Percentiles rank a stretch among this genome's conserved stretches.
Evolutionary conservation across 2,113 vertebrate genomes (phyloP).

Genomic region (Clupea harengus): DNA sequence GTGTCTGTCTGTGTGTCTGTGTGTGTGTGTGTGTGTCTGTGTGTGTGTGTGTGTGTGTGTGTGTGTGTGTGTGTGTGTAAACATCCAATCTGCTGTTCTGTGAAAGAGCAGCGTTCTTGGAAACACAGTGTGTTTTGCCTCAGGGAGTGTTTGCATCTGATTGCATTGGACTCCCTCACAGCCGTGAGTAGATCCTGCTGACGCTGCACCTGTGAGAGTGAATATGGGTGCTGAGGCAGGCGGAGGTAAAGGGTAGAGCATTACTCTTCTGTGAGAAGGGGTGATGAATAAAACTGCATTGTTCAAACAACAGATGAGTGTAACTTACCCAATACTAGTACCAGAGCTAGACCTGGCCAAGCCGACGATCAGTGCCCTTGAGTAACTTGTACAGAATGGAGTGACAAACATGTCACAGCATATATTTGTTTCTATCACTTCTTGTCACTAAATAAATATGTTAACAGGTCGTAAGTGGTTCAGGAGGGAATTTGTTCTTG

Average conservation of each 20-base stretch:
- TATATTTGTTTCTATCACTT: background rate
- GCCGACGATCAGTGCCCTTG: background rate
- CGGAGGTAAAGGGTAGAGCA: background rate
- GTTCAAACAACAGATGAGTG: background rate
- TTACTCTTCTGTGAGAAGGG: background rate
- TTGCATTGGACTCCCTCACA: background rate
- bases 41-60: background rate
- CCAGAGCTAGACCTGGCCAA: background rate
- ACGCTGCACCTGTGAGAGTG: background rate
- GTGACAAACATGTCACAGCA: background rate
- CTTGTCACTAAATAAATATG: background rate
- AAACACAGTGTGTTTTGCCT: background rate
- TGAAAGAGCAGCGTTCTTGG: background rate
- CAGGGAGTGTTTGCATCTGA: background rate
- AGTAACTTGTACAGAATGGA: background rate
- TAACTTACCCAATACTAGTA: background rate
- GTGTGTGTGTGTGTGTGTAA: background rate
- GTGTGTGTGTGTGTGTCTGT: background rate
- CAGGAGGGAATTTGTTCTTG: too few species aligned
- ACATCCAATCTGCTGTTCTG: background rate
- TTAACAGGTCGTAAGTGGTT: background rate
- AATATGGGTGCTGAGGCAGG: background rate
- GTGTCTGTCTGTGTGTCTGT: slow-evolving; percentile 58
- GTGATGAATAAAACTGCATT: background rate
- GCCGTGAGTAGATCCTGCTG: background rate